Evolutionary conservation across 1,140 invertebrate species (phyloP).

Genomic region (Nephotettix cincticeps): DNA sequence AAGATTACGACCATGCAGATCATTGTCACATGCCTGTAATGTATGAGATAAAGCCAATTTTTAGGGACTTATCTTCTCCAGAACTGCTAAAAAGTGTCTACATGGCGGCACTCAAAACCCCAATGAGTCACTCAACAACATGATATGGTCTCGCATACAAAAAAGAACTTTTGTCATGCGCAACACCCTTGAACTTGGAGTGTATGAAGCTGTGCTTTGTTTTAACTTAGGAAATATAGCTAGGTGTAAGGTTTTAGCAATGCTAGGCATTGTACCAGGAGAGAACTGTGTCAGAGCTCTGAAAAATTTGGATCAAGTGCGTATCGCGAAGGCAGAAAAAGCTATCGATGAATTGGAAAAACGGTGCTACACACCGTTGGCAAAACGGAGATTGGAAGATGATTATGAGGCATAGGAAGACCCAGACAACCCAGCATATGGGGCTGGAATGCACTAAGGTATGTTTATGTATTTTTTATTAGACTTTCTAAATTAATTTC

Average conservation of each 20-base stretch:
- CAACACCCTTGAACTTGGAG: slow-evolving; percentile 26
- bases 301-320: slow-evolving; percentile 12
- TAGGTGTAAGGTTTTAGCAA: slow-evolving; percentile 16
- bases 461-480: neutral
- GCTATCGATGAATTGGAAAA: slow-evolving; percentile 9
- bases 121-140: slow-evolving; percentile 1
- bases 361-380: neutral
- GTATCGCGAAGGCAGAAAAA: slow-evolving; percentile 15
- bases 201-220: slow-evolving; percentile 18
- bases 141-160: slow-evolving; percentile 14
- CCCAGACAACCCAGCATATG: slow-evolving; percentile 29
- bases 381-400: slow-evolving; percentile 10
- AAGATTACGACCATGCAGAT: neutral
- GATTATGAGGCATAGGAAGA: slow-evolving; percentile 25
- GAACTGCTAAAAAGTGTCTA: neutral
- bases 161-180: slow-evolving; percentile 1
- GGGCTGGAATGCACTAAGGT: slow-evolving; percentile 25
- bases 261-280: slow-evolving; percentile 1
- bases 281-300: slow-evolving; percentile 8
- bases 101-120: slow-evolving; percentile 18
- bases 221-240: slow-evolving; percentile 22
- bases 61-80: neutral
- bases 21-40: neutral
- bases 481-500: too few species aligned
- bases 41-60: neutral